Base-by-base conservation (phyloP, 92 coral and sea anemone genomes). In the Blastomussa wellsi region DNA sequence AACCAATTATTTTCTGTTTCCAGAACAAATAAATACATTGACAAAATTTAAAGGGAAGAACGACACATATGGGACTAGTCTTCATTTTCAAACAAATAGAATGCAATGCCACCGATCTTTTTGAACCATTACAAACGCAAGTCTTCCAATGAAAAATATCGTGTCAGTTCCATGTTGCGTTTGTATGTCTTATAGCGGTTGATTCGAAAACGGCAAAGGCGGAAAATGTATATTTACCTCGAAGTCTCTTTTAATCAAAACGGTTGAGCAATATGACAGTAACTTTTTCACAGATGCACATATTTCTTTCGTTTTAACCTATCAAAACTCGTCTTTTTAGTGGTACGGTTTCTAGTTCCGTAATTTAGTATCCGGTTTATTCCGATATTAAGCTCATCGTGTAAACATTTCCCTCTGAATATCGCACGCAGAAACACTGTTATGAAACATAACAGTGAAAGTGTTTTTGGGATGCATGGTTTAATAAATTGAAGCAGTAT, bases 1-100 rank as follows among this genome's bases (percentile, higher is more conserved):
- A 62, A 26, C 83, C 53, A 60, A 79, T 62, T 36, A 79, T 26
- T 60, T 38, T 79, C n/a, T 39, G 28, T 22, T 22, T 37, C 44
- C 33, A 52, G 38, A 52, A 20, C 19, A 77, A 53, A 52, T 77
- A 42, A 77, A 53, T 52, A 29, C 29, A 39, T 24, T n/a, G 37
- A 41, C 52, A 60, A 19, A 22, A 41, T 37, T 51, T 44, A 2
- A 22, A 12, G 48, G 48, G 17, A 35, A 33, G 60, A 52, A 20
- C 22, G 7, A 57, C 19, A 28, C 11, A 77, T 19, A 29, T 28
- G 67, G 42, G 29, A 52, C 16, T 20, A 33, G 60, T 47, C 13
- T 35, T 22, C 36, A 20, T 29, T 12, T 26, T 28, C 13, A 10
- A 28, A 57, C 5, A 62, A 19, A 28, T n/a, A 62, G 32, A 28